These are phyloP conservation scores for Lacanobia oleracea DNA, from an alignment of 2,888 invertebrate species.

Conservation along the genomic window DNA sequence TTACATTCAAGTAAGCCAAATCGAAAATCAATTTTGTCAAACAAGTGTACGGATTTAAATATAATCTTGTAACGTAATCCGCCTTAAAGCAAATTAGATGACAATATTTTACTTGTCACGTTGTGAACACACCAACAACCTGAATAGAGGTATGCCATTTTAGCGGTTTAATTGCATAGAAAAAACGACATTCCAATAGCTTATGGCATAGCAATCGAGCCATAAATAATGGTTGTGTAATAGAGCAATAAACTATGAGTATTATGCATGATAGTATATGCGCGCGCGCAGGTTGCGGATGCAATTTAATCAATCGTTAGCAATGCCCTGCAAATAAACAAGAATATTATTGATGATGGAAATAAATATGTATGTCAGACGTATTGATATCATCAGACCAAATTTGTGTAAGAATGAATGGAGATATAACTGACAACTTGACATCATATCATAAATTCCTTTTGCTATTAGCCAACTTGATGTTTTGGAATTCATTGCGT, in stretches of 20 bases:
- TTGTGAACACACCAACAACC: constrained; percentile 48
- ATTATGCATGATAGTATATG: constrained; percentile 70
- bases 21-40: constrained; percentile 58
- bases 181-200: constrained; percentile 75
- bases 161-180: constrained; percentile 72
- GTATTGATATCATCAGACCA: constrained; percentile 59
- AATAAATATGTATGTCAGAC: constrained; percentile 64
- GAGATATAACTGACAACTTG: constrained; percentile 51
- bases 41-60: constrained; percentile 54
- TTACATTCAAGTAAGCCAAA: constrained; percentile 51
- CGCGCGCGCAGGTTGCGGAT: constrained; percentile 68
- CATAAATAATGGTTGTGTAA: constrained; percentile 81
- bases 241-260: constrained; percentile 79
- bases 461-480: constrained; percentile 26
- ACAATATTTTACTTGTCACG: constrained; percentile 69
- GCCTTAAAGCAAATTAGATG: constrained; percentile 65
- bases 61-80: constrained; percentile 66
- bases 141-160: constrained; percentile 63
- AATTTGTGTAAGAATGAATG: constrained; percentile 60
- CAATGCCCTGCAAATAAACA: constrained; percentile 69
- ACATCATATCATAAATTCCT: constrained; percentile 51
- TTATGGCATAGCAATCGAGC: constrained; percentile 71
- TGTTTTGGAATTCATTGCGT: constrained; percentile 39
- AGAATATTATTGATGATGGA: constrained; percentile 66
- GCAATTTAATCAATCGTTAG: constrained; percentile 72